Evolutionary conservation across 2,797 vertebrate genomes (phyloP).

Genomic region (Phyllotis vaccarum): DNA sequence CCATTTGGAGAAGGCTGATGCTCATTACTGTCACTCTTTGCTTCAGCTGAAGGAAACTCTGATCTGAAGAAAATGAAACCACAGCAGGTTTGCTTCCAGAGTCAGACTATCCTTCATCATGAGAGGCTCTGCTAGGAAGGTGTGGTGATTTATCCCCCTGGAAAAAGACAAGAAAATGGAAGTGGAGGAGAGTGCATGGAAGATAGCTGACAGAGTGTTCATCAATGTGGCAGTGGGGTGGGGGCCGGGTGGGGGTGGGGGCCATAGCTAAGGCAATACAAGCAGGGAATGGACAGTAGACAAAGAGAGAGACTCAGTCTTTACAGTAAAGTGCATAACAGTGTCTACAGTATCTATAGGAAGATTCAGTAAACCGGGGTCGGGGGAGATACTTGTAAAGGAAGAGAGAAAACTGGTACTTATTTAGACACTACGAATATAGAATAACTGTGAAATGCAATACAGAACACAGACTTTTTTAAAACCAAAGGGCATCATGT

Average conservation of each 20-base stretch:
- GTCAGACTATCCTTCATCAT: background rate
- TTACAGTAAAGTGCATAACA: background rate
- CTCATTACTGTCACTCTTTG: constrained; percentile 1
- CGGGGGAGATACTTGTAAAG: background rate
- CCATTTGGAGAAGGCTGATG: background rate
- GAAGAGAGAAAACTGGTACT: background rate
- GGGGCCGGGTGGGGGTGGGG: no score
- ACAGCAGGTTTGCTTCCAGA: constrained; percentile 43
- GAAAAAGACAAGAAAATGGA: background rate
- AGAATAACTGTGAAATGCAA: background rate
- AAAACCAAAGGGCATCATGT: background rate
- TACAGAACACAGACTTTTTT: background rate
- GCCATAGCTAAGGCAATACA: background rate
- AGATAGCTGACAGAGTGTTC: background rate
- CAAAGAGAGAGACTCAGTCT: background rate
- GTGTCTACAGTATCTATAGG: background rate
- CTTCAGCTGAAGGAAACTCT: constrained; percentile 18
- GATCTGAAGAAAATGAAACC: constrained; percentile 33
- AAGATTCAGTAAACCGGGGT: background rate
- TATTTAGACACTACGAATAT: background rate
- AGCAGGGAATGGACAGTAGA: background rate
- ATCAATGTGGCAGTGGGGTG: background rate
- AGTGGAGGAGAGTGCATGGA: background rate
- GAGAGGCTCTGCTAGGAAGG: background rate
- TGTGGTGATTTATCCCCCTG: background rate